These are phyloP conservation scores for Nothocercus nigrocapillus DNA, from an alignment of 2,113 vertebrate species.

Conservation along the genomic window DNA sequence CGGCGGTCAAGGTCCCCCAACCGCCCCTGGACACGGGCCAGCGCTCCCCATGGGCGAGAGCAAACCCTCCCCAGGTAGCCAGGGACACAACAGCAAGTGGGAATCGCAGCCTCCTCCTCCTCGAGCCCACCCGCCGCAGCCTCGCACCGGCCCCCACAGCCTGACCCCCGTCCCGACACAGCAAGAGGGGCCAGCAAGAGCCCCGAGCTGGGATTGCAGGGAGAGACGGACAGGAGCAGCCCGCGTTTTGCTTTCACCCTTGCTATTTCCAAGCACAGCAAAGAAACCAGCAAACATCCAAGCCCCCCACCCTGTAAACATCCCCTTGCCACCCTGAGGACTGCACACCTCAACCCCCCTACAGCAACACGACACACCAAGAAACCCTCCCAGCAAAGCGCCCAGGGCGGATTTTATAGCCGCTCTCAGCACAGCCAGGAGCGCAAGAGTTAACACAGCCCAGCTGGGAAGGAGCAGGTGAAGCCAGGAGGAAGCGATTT, in stretches of 20 bases:
- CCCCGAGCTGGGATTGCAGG: neutral
- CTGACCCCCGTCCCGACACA: too few relatives aligned
- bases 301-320: too few relatives aligned
- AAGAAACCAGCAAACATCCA: neutral
- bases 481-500: neutral
- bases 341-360: too few relatives aligned
- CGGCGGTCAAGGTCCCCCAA: neutral
- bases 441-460: rapidly evolving
- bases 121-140: neutral
- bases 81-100: neutral
- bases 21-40: rapidly evolving
- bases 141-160: too few relatives aligned
- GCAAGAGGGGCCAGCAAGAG: too few relatives aligned
- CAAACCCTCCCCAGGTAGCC: rapidly evolving
- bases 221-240: neutral
- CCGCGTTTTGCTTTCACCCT: neutral
- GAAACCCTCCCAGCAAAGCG: too few relatives aligned
- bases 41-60: rapidly evolving
- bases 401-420: neutral
- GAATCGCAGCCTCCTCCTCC: neutral
- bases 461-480: neutral
- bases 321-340: too few relatives aligned
- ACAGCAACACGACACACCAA: too few relatives aligned
- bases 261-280: neutral
- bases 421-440: neutral